Base-by-base conservation (phyloP, 2,113 vertebrate species). In the Oxyura jamaicensis region DNA sequence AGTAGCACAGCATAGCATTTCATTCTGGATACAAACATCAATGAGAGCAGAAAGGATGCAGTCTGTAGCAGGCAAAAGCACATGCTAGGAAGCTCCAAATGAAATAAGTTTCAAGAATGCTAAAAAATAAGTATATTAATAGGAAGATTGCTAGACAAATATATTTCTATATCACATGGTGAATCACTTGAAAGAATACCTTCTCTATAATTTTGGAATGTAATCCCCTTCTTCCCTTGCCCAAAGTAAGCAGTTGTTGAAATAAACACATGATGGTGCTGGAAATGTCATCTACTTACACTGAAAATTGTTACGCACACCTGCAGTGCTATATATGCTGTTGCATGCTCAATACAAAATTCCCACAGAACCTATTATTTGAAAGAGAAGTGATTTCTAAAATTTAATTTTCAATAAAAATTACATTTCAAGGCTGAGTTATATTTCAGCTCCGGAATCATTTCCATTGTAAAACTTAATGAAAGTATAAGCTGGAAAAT, bases 11-110 rank as follows among this genome's bases (percentile, higher is more conserved):
- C 75, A 83, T 42, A 92, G 74, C 87, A 85, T 86, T 78, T 88
- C 77, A 44, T 80, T 63, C 42, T 76, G 90, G 91, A 95, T 41
- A 60, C 93, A 97, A 93, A 84, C 63, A 87, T 28, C 81, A 93
- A 74, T 23, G 67, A 88, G 56, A 93, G 86, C 71, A 59, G 90
- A 69, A 16, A 60, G 67, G 55, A 69, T 94, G 93, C 91, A 92
- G 81, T 90, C 86, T 95, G 82, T 81, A 91, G 46, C 96, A 96
- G 95, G 97, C 97, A 97, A 87, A 87, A 93, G 93, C 78, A 88
- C 97, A 98, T 97, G 96, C 95, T 75, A 90, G 88, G 90, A 91
- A 93, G 87, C 81, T 95, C 65, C 69, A 78, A 84, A 83, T 88
- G 86, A 23, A 10, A 59, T 74, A 23, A 77, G 95, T 83, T 91